Base-by-base conservation (phyloP, 2,888 invertebrate species). In the Athetis lepigone region DNA sequence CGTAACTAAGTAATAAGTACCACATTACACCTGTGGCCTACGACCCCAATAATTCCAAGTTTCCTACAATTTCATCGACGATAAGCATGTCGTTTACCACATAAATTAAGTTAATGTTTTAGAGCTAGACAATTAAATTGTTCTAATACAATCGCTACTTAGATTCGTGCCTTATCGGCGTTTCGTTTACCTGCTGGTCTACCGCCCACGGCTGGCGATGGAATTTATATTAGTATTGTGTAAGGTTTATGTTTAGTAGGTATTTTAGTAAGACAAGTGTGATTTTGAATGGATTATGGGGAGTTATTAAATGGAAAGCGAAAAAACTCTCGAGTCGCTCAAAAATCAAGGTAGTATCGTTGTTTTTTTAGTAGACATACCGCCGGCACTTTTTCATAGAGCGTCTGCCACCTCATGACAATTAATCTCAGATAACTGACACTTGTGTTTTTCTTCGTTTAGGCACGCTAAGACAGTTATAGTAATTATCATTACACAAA, bases 91-190 rank as follows among this genome's bases (percentile, higher is more conserved):
- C 21, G 27, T 29, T 55, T 36, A 42, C 67, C 19, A 46, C 25
- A 58, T 72, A 57, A 57, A 72, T 71, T 54, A 54, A 42, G 36
- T 36, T 69, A 47, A 66, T 9, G n/a, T 39, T 56, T 47, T 33
- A 39, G 33, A 49, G 33, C 36, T 37, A 36, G 52, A 61, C 64
- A 75, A 61, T 61, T 70, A 59, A 51, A 60, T 69, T 75, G 56
- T 42, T 47, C 33, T 36, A 3, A 42, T 45, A 62, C 46, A 58
- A 74, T 71, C 43, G 77, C 56, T 64, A 64, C 56, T 63, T 64
- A 57, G 69, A 36, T 60, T 56, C 77, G 72, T 71, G 79, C 61
- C 72, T 45, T 71, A 79, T 76, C 65, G 50, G 49, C 29, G 18
- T 57, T 47, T 56, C 19, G 39, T 58, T 77, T 74, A 77, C 71